phyloP scores from a whole-genome alignment of 2,113 vertebrate genomes.

The Phainopepla nitens region DNA sequence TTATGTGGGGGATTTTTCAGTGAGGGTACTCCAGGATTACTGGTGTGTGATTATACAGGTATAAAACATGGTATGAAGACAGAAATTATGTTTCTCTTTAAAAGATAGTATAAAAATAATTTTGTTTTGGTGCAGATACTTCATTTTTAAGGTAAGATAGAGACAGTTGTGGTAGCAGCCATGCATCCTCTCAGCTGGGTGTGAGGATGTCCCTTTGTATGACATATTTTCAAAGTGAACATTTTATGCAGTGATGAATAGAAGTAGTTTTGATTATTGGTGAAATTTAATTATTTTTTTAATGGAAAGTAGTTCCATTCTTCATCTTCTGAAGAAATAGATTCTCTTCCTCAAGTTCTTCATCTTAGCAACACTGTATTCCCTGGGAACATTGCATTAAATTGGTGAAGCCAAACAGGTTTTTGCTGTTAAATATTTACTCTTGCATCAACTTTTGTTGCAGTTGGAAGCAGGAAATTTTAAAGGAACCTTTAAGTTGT shows the following conservation, averaged over 20 bases:
- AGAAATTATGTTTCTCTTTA: not conserved
- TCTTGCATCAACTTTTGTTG: not conserved
- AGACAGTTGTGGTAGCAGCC: not conserved
- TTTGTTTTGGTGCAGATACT: not conserved
- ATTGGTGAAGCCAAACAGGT: not conserved
- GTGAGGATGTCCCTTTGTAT: not conserved
- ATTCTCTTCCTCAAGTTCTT: not conserved
- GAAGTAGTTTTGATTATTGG: not conserved
- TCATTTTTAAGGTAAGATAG: not conserved
- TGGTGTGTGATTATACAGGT: not conserved
- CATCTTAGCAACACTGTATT: not conserved
- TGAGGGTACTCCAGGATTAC: not conserved
- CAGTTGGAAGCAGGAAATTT: not conserved
- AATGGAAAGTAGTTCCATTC: not conserved
- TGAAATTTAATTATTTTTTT: not conserved
- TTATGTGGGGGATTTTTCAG: not conserved
- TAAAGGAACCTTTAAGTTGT: not conserved
- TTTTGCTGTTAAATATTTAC: not conserved
- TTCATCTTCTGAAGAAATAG: not conserved
- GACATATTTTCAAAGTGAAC: not conserved
- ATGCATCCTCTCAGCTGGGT: not conserved
- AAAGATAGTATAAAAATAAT: not conserved
- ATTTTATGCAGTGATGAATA: not conserved
- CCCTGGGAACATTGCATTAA: not conserved
- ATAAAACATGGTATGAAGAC: not conserved